These are phyloP conservation scores for Caenorhabditis becei DNA, from an alignment of 2,888 invertebrate genomes.

Conservation along the genomic window DNA sequence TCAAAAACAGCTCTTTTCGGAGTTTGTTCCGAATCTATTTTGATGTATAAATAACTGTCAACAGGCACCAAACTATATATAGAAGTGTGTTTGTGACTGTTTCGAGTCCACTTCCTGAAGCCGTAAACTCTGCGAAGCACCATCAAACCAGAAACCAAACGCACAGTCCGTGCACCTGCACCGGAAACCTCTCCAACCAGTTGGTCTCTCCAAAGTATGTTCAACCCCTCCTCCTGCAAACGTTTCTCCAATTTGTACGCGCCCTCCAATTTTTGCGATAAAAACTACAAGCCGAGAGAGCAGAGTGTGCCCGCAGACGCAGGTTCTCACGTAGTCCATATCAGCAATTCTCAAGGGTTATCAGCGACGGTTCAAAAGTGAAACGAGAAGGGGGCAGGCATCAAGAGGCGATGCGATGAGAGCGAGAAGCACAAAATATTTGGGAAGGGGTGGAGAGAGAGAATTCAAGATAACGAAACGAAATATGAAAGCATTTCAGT, in stretches of 20 bases:
- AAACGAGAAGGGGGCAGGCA: slow-evolving; percentile 26
- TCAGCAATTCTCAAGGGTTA: slow-evolving; percentile 34
- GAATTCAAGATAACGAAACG: slow-evolving; percentile 24
- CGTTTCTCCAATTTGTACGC: slow-evolving; percentile 10
- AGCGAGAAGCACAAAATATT: slow-evolving; percentile 41
- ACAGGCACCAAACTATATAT: too few species aligned
- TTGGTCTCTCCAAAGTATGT: slow-evolving; percentile 36
- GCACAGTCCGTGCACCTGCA: slow-evolving; percentile 3
- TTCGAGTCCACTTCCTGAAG: not conserved
- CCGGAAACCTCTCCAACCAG: slow-evolving; percentile 9
- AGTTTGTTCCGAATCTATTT: too few species aligned
- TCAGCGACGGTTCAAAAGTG: slow-evolving; percentile 52
- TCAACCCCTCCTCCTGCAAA: slow-evolving; percentile 24
- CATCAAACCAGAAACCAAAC: not conserved
- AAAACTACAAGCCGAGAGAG: slow-evolving; percentile 25
- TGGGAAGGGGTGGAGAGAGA: slow-evolving; percentile 6
- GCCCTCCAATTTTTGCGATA: slow-evolving; percentile 19
- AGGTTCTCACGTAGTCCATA: slow-evolving; percentile 19
- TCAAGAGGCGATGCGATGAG: slow-evolving; percentile 20
- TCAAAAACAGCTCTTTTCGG: too few species aligned
- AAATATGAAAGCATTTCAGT: slow-evolving; percentile 28
- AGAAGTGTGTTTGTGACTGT: too few species aligned
- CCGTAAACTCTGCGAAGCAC: not conserved
- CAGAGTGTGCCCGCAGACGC: slow-evolving; percentile 5
- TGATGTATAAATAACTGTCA: too few species aligned